Percentiles rank a stretch among this genome's conserved stretches.
phyloP scores from a whole-genome alignment of 2,888 invertebrate species.

The Troides oblongomaculatus region DNA sequence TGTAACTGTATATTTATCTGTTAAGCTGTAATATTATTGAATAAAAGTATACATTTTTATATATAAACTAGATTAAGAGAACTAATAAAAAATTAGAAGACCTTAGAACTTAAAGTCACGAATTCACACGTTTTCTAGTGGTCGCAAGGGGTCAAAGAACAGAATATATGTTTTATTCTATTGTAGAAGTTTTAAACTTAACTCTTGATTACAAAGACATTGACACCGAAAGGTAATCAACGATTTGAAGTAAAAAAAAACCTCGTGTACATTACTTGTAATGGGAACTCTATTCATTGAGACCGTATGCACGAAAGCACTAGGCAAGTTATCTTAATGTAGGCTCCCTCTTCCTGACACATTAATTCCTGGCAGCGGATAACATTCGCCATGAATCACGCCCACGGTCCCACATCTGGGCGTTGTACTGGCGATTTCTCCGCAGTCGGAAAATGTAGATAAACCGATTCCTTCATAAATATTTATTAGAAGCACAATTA shows the following conservation, averaged over 20 bases:
- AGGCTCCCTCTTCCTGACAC: constrained; percentile 25
- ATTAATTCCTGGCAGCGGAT: constrained; percentile 25
- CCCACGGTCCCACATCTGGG: constrained; percentile 22
- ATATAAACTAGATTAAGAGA: too few species aligned
- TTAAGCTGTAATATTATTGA: too few species aligned
- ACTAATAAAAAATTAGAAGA: too few species aligned
- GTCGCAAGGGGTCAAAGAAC: too few species aligned
- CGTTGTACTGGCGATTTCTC: constrained; percentile 22
- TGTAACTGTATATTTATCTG: too few species aligned
- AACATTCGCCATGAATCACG: constrained; percentile 24
- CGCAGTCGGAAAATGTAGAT: constrained; percentile 20
- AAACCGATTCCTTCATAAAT: constrained; percentile 20
- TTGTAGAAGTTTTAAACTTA: too few species aligned
- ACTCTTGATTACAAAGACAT: too few species aligned
- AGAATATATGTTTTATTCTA: too few species aligned
- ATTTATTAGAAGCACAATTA: constrained; percentile 22
- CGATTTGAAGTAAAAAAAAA: neutral
- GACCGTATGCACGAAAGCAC: constrained; percentile 5
- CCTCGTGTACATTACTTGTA: neutral
- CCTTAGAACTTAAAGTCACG: too few species aligned
- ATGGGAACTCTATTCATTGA: constrained; percentile 5
- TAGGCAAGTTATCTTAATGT: constrained; percentile 22
- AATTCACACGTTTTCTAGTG: too few species aligned
- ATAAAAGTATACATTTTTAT: too few species aligned
- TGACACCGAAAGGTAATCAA: neutral